These are phyloP conservation scores for Actenoides hombroni DNA, from an alignment of 2,113 vertebrate genomes.

Conservation along the genomic window DNA sequence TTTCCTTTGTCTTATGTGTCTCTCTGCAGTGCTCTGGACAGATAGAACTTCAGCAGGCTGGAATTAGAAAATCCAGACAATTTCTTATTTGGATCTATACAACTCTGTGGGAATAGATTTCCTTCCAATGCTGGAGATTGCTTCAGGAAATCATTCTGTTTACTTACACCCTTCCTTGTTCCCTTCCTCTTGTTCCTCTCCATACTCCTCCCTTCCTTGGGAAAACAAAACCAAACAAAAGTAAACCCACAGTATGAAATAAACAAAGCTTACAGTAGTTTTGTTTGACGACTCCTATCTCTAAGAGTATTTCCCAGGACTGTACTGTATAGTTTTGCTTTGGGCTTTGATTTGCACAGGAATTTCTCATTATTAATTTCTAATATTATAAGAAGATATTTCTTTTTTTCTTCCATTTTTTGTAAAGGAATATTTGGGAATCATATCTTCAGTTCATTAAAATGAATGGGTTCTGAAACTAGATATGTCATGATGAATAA, in stretches of 20 bases:
- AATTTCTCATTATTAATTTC: not conserved
- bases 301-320: not conserved
- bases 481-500: not conserved
- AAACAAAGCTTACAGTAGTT: accelerated
- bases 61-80: not conserved
- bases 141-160: not conserved
- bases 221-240: not conserved
- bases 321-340: not conserved
- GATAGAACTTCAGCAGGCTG: not conserved
- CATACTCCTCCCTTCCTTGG: not conserved
- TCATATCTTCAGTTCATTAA: accelerated
- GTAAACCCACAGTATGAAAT: not conserved
- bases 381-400: not conserved
- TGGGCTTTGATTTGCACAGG: not conserved
- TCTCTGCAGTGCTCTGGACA: not conserved
- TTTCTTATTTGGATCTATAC: not conserved
- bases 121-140: not conserved
- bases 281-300: not conserved
- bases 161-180: not conserved
- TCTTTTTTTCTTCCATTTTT: not conserved
- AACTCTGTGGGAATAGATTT: not conserved
- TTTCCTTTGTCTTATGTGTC: not conserved
- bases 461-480: not conserved
- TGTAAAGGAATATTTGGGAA: not conserved
- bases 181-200: accelerated